A percentile compares a stretch with the other conserved stretches of the same genome.
phyloP scores from a whole-genome alignment of 2,797 vertebrate species.

The Echeneis naucrates region DNA sequence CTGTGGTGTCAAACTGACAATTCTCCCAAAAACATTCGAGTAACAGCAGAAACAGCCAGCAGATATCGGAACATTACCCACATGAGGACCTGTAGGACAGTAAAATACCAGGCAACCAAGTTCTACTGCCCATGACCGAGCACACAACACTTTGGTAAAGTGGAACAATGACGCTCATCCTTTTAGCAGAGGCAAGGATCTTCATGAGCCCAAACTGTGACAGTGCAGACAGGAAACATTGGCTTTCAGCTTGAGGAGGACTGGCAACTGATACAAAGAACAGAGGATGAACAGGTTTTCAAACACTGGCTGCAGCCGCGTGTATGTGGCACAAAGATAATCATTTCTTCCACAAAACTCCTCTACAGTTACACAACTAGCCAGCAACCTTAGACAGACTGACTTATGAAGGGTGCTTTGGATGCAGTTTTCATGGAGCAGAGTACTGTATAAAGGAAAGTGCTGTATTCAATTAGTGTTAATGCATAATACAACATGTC shows the following conservation, averaged over 20 bases:
- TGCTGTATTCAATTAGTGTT: constrained; percentile 1
- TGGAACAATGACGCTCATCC: constrained; percentile 14
- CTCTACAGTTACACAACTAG: constrained; percentile 6
- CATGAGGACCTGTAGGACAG: neutral
- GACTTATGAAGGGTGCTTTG: neutral
- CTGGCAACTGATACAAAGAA: constrained; percentile 23
- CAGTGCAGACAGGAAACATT: constrained; percentile 29
- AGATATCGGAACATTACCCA: constrained; percentile 4
- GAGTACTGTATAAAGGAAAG: neutral
- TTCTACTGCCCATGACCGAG: constrained; percentile 1
- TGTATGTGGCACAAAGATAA: constrained; percentile 10
- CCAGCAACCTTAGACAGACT: neutral
- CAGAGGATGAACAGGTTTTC: constrained; percentile 7
- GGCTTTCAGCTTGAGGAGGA: constrained; percentile 18
- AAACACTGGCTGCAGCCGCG: constrained; percentile 1
- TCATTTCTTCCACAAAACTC: constrained; percentile 21
- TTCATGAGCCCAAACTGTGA: constrained; percentile 15
- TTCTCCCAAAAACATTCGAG: neutral
- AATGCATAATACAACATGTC: constrained; percentile 47
- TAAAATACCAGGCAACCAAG: neutral
- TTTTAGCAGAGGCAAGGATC: constrained; percentile 18
- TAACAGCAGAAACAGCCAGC: neutral
- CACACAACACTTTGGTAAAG: constrained; percentile 4
- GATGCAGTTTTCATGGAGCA: neutral
- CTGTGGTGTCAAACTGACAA: no score